A percentile compares a stretch with the other conserved stretches of the same genome.
phyloP scores from a whole-genome alignment of 2,888 invertebrate genomes.

The Periphyllus acericola region DNA sequence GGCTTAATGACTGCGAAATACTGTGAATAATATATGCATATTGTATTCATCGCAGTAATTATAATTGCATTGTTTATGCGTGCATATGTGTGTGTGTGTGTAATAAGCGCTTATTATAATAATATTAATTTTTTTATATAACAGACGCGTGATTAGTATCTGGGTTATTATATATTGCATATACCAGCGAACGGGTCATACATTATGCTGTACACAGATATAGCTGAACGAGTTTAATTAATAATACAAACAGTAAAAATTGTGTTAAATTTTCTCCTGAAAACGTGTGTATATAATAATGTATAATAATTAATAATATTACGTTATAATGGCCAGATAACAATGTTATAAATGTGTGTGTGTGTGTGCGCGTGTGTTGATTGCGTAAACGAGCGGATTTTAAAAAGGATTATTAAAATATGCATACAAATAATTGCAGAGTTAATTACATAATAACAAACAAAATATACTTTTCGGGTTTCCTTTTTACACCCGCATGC shows the following conservation, averaged over 20 bases:
- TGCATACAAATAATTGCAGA: neutral
- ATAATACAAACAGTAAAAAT: slow-evolving; percentile 23
- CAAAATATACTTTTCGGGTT: slow-evolving; percentile 23
- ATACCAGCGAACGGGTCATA: neutral
- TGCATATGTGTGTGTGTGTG: neutral
- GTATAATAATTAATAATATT: slow-evolving; percentile 23
- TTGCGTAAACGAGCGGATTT: neutral
- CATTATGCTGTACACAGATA: neutral
- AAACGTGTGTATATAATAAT: neutral
- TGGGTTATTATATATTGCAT: slow-evolving; percentile 17
- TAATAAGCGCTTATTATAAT: neutral
- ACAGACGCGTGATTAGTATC: neutral
- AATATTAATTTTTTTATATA: slow-evolving; percentile 29
- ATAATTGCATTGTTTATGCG: neutral
- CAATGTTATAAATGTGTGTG: neutral
- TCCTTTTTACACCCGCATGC: neutral
- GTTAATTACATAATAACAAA: slow-evolving; percentile 3
- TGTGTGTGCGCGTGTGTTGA: neutral
- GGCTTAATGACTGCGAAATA: neutral
- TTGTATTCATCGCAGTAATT: neutral
- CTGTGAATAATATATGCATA: neutral
- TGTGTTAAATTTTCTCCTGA: slow-evolving; percentile 34
- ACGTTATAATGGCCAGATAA: slow-evolving; percentile 20
- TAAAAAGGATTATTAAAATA: slow-evolving; percentile 41
- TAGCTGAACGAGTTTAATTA: neutral